A percentile compares a stretch with the other conserved stretches of the same genome.
These are phyloP conservation scores for Chloroceryle aenea DNA, from an alignment of 2,113 vertebrate species.

Conservation along the genomic window DNA sequence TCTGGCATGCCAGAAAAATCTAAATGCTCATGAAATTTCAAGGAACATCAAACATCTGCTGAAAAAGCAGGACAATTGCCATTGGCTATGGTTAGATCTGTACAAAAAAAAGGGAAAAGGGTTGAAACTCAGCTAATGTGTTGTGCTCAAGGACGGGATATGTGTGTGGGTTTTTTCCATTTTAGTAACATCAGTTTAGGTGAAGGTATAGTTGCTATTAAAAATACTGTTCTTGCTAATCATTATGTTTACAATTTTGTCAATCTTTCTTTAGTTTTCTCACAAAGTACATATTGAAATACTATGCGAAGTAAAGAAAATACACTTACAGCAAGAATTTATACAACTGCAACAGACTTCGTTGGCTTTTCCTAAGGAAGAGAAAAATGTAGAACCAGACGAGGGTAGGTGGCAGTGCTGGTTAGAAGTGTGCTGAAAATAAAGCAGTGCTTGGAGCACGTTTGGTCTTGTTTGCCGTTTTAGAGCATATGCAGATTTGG, in stretches of 20 bases:
- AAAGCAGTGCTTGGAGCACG: neutral
- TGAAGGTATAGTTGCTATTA: neutral
- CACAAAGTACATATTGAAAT: slow-evolving; percentile 87
- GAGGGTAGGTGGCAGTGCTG: slow-evolving; percentile 55
- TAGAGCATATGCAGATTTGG: neutral
- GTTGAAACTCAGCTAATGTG: neutral
- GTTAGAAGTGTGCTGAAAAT: neutral
- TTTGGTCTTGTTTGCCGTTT: neutral
- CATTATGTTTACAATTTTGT: neutral
- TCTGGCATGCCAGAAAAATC: neutral
- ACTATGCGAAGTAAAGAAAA: slow-evolving; percentile 87
- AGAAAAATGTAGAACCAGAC: slow-evolving; percentile 33
- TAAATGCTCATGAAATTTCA: neutral
- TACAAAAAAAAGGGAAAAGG: neutral
- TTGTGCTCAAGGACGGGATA: neutral
- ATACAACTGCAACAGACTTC: slow-evolving; percentile 61
- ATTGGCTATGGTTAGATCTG: neutral
- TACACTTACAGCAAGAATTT: slow-evolving; percentile 84
- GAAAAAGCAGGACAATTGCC: neutral
- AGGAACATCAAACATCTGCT: neutral
- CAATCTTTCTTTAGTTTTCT: slow-evolving; percentile 76
- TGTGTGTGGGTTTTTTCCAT: neutral
- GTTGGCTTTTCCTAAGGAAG: slow-evolving; percentile 42
- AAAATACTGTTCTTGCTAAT: neutral
- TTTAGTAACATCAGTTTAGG: neutral